phyloP scores from a whole-genome alignment of 1,140 invertebrate genomes.

The Trichomalopsis sarcophagae region DNA sequence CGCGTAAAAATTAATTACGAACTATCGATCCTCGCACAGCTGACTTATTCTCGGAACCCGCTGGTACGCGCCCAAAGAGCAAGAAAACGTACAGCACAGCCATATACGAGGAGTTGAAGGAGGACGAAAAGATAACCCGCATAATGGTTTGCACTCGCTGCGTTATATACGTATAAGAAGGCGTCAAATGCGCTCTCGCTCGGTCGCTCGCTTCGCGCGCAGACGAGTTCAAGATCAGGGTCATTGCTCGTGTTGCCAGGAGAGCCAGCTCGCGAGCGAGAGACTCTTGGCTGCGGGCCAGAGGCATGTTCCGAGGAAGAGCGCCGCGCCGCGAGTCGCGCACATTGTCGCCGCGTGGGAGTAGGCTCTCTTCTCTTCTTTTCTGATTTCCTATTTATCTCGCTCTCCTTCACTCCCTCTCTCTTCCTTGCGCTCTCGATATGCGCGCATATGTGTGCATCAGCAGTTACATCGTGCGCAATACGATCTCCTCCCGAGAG shows the following conservation, averaged over 20 bases:
- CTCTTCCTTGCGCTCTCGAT: neutral
- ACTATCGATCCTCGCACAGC: too few species aligned
- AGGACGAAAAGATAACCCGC: neutral
- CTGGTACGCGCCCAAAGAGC: too few species aligned
- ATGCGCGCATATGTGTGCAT: neutral
- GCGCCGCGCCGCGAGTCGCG: neutral
- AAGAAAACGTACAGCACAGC: neutral
- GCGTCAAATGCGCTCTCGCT: conserved; percentile 25
- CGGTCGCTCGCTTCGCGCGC: neutral
- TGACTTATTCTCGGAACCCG: too few species aligned
- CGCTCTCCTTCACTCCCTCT: neutral
- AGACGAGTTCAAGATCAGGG: conserved; percentile 46
- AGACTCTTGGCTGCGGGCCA: conserved; percentile 22
- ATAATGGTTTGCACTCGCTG: neutral
- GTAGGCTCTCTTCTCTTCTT: neutral
- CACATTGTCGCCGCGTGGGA: conserved; percentile 37
- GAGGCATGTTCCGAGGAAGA: conserved; percentile 31
- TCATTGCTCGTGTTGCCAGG: conserved; percentile 44
- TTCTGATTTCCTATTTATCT: conserved; percentile 33
- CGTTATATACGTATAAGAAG: neutral
- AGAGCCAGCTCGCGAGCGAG: conserved; percentile 3
- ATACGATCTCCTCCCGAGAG: neutral
- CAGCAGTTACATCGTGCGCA: neutral
- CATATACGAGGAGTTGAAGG: neutral
- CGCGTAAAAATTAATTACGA: too few species aligned